phyloP scores from a whole-genome alignment of 2,113 vertebrate species.

The Cyrtonyx montezumae region DNA sequence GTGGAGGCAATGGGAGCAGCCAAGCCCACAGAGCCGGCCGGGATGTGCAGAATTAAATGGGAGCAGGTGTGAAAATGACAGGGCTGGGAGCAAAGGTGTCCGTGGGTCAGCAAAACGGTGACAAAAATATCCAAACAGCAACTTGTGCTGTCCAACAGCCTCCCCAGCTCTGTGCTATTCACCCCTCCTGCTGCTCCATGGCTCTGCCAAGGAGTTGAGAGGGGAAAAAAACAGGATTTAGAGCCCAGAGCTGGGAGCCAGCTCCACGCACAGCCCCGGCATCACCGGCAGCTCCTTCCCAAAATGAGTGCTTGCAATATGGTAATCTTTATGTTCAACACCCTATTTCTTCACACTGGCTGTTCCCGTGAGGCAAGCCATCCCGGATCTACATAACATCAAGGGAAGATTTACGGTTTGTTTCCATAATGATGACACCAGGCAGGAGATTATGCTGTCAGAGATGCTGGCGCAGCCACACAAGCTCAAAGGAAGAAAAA shows the following conservation, averaged over 20 bases:
- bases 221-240: background rate
- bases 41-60: conserved; percentile 38
- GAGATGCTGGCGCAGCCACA: background rate
- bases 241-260: background rate
- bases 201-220: background rate
- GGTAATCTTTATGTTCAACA: background rate
- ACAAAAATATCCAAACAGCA: background rate
- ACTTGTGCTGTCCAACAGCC: background rate
- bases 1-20: background rate
- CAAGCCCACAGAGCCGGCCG: background rate
- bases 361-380: background rate
- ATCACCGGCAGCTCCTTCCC: background rate
- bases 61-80: conserved; percentile 66
- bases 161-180: background rate
- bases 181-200: background rate
- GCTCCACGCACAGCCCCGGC: background rate
- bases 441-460: background rate
- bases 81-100: conserved; percentile 12
- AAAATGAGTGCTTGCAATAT: accelerated
- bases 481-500: background rate
- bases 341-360: background rate
- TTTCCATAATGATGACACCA: background rate
- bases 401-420: background rate
- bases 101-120: background rate
- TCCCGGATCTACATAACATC: background rate